A percentile compares a stretch with the other conserved stretches of the same genome.
phyloP scores from a whole-genome alignment of 1,140 invertebrate genomes.

The Temnothorax nylanderi region DNA sequence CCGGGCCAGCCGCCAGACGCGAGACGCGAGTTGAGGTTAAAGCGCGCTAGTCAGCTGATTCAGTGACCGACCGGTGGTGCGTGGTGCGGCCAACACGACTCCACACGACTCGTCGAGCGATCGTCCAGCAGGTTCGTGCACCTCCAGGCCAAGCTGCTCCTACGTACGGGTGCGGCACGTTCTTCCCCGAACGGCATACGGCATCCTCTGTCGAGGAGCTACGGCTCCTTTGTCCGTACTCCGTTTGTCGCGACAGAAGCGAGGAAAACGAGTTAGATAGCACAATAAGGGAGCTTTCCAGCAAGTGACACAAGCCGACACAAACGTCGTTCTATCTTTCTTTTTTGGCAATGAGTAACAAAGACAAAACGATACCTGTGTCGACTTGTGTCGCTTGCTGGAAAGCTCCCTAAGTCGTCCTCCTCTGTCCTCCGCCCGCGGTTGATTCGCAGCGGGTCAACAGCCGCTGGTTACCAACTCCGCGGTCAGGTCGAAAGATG shows the following conservation, averaged over 20 bases:
- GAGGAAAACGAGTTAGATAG: background rate
- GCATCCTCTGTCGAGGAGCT: background rate
- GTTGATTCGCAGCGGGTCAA: background rate
- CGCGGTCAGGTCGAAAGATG: background rate
- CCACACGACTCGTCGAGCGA: background rate
- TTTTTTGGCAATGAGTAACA: no score
- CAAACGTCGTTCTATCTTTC: no score
- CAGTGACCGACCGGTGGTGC: background rate
- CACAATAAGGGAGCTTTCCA: no score
- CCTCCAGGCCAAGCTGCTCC: background rate
- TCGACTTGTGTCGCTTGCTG: no score
- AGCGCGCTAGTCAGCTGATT: constrained; percentile 24
- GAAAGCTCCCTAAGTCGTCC: no score
- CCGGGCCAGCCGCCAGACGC: background rate
- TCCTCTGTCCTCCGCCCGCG: background rate
- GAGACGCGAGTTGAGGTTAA: background rate
- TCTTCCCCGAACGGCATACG: background rate
- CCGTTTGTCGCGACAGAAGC: background rate
- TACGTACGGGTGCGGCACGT: background rate
- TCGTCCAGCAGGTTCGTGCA: constrained; percentile 41
- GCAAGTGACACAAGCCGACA: no score
- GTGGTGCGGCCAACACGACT: background rate
- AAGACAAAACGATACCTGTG: no score
- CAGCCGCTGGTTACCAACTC: constrained; percentile 41
- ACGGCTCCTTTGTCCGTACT: background rate